Base-by-base conservation (phyloP, 30 jellyfish, hydroid and myxozoan species). In the Calvadosia cruxmelitensis region DNA sequence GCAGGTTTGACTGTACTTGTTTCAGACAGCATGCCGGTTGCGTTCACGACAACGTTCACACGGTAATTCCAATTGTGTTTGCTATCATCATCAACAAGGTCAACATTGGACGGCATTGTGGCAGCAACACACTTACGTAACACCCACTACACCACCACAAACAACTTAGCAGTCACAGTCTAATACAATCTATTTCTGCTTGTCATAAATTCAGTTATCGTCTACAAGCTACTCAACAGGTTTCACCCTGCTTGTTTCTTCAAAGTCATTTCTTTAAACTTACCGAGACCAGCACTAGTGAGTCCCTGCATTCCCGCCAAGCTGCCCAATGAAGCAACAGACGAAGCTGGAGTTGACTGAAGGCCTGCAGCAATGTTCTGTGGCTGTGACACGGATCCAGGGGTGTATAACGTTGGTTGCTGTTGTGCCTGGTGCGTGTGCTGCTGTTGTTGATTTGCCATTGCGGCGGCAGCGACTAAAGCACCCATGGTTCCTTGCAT, bases 391-490 rank as follows among this genome's bases (percentile, higher is more conserved):
- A 69, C 73, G 33, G 65, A 1, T 71, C 82, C 82, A 71, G 82
- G 77, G 1, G 84, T 27, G 16, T 42, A 30, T 33, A 73, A 31
- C 10, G 72, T 61, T 49, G 64, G 94, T 53, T 84, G 94, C 63
- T 73, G 74, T 33, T 69, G 92, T n/a, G 71, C 85, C 52, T 79
- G 93, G 3, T 52, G 49, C 30, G 81, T 50, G 29, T 69, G 80
- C 30, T 69, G 84, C 71, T 85, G 93, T 74, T 86, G 96, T 53
- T 76, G 89, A 31, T 74, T 90, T 24, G 92, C 89, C 31, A 78
- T 78, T 20, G 96, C 96, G 31, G 91, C 91, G 0, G 96, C 96
- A 48, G 96, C 96, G 31, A 86, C 96, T n/a, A 86, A 69, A 3
- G 96, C 96, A 5, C 94, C 96, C 92, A 79, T 79, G 27, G 94